A percentile compares a stretch with the other conserved stretches of the same genome.
Evolutionary conservation across 2,888 invertebrate species (phyloP).

Genomic region (Leptarthrus brevirostris): DNA sequence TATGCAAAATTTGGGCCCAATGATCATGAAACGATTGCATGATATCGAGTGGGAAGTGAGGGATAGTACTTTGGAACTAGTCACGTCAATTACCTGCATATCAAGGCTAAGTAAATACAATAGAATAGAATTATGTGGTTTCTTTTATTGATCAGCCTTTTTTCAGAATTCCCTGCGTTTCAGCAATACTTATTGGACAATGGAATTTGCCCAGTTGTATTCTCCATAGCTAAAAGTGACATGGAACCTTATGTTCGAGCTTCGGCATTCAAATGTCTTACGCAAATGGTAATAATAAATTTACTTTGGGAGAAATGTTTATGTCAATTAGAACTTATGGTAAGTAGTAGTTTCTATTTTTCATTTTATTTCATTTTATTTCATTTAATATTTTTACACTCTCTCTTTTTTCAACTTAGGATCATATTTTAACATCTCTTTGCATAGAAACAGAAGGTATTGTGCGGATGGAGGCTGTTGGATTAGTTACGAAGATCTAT

Average conservation of each 20-base stretch:
- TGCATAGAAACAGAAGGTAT: conserved; percentile 80
- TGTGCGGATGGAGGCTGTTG: conserved; percentile 79
- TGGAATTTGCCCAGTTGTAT: conserved; percentile 74
- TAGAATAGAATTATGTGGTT: background rate
- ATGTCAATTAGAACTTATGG: conserved; percentile 72
- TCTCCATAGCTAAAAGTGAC: conserved; percentile 76
- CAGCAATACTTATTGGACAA: conserved; percentile 77
- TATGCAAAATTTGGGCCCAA: conserved; percentile 74
- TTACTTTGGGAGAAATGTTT: conserved; percentile 75
- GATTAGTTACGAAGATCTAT: conserved; percentile 75
- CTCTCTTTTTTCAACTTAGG: conserved; percentile 67
- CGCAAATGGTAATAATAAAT: conserved; percentile 74
- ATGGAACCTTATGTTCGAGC: conserved; percentile 81
- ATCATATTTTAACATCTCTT: conserved; percentile 70
- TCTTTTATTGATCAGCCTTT: background rate
- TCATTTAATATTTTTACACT: conserved; percentile 36
- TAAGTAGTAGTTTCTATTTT: conserved; percentile 63
- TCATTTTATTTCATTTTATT: too few relatives aligned
- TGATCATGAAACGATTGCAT: conserved; percentile 77
- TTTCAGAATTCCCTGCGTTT: conserved; percentile 83
- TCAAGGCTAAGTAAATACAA: conserved; percentile 74
- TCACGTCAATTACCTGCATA: conserved; percentile 77
- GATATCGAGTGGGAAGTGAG: conserved; percentile 83
- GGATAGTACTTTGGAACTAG: conserved; percentile 80
- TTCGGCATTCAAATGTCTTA: conserved; percentile 78